Evolutionary conservation across 2,888 invertebrate species (phyloP), one percentile per base, ranked within the genome.

Genomic region (Oxycera nigricornis): DNA sequence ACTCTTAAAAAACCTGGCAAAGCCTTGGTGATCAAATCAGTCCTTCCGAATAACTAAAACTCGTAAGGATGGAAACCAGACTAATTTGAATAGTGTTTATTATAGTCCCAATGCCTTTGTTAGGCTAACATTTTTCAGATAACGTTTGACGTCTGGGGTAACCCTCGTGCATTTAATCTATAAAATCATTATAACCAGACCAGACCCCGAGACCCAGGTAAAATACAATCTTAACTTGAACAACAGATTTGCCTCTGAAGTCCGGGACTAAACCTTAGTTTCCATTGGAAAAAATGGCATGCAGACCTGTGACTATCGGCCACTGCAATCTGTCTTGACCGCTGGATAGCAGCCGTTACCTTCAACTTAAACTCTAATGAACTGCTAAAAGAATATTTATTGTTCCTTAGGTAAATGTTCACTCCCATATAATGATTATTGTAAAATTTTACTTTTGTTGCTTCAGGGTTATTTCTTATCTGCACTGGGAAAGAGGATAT

Each of bases 31-130:
- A n/a, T n/a, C n/a, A n/a, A n/a, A n/a, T n/a, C n/a, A 11, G 6
- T 35, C 11, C 35, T 35, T 6, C 35, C 6, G 35, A 35, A 35
- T 59, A 28, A 59, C 3, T 14, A 28, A 59, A 59, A 59, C 14
- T 3, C 28, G 14, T 28, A 59, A 59, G 61, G 31, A 61, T 61
- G 24, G 59, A 61, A 31, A 31, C 61, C 61, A 61, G 30, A 61
- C 61, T 61, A 31, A 61, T 61, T 61, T 31, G 35, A 61, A 61
- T 61, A 31, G 61, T 26, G 61, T 61, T 61, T 61, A 31, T 28
- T 61, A 61, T 31, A 17, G 17, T 4, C 31, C 61, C 26, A 59
- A 59, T 59, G 30, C n/a, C 59, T 28, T 14, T 28, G 28, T 24
- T 30, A 26, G 14, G 7, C 11, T 30, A 11, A 28, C 11, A 26